Conservation (phyloP, 2,888 invertebrate species). For the Zonitis immaculata region DNA sequence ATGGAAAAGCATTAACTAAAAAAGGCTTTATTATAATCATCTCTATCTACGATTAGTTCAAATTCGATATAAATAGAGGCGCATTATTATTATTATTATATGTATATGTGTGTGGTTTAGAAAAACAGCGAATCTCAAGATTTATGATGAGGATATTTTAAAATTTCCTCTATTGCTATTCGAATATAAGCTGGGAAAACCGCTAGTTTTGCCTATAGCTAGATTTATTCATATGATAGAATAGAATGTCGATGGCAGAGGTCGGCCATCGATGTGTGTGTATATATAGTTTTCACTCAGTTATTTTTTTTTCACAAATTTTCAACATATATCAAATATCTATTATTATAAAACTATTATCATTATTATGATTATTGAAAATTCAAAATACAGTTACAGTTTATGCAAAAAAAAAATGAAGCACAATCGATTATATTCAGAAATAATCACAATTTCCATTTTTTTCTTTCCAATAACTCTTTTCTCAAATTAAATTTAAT, state of each 20-base stretch:
- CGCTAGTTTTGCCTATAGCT: neutral
- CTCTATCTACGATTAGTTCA: neutral
- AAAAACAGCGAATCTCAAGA: neutral
- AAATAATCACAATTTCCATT: too few relatives aligned
- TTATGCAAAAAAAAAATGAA: too few relatives aligned
- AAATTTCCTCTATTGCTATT: neutral
- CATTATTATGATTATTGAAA: too few relatives aligned
- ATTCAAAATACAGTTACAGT: too few relatives aligned
- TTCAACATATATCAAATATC: too few relatives aligned
- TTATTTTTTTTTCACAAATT: neutral
- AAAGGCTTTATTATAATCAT: neutral
- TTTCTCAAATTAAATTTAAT: too few relatives aligned
- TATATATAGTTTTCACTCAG: neutral
- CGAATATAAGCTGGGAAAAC: neutral
- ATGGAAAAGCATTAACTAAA: neutral
- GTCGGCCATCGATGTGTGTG: neutral
- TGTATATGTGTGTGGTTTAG: neutral
- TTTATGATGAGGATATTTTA: neutral
- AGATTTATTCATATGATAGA: constrained; percentile 1
- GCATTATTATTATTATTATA: too few relatives aligned
- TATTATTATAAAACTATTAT: too few relatives aligned
- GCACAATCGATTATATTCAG: too few relatives aligned
- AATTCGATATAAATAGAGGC: neutral
- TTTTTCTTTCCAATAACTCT: too few relatives aligned
- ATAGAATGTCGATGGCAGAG: constrained; percentile 1